Evolutionary conservation across 2,797 vertebrate genomes (phyloP).

Genomic region (Mus spretus): DNA sequence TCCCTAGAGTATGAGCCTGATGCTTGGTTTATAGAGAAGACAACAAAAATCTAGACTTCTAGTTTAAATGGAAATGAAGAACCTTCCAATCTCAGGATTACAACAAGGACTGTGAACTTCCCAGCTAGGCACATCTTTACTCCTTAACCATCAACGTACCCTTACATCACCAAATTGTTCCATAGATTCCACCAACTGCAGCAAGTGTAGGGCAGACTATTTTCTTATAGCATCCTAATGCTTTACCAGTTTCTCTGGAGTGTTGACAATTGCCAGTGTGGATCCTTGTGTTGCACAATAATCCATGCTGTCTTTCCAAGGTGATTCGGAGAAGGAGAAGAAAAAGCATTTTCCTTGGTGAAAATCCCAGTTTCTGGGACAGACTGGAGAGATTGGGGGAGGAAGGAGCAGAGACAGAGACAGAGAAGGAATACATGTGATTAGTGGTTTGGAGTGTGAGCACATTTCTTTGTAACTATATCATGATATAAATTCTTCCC

Average conservation of each 20-base stretch:
- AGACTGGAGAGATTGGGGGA: slow-evolving; percentile 35
- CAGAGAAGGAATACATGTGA: neutral
- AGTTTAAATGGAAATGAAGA: neutral
- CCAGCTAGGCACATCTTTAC: neutral
- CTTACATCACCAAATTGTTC: neutral
- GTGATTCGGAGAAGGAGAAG: slow-evolving; percentile 58
- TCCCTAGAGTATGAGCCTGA: neutral
- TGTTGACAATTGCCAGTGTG: slow-evolving; percentile 73
- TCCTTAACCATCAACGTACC: fast-evolving
- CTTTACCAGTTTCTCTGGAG: slow-evolving; percentile 68
- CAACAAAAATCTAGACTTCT: neutral
- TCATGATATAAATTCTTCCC: neutral
- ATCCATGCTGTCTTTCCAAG: slow-evolving; percentile 66
- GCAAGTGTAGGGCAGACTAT: neutral
- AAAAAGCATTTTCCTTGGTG: slow-evolving; percentile 72
- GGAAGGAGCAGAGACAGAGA: too few species aligned
- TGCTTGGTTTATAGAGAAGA: neutral
- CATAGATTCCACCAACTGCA: neutral
- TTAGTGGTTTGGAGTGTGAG: neutral
- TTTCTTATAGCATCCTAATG: neutral
- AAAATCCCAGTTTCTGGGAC: slow-evolving; percentile 69
- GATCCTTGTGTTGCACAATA: slow-evolving; percentile 53
- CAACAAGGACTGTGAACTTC: neutral
- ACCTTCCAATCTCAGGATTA: neutral
- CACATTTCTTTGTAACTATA: slow-evolving; percentile 37